phyloP scores from a whole-genome alignment of 2,888 invertebrate genomes.

The Dasysyrphus tricinctus region DNA sequence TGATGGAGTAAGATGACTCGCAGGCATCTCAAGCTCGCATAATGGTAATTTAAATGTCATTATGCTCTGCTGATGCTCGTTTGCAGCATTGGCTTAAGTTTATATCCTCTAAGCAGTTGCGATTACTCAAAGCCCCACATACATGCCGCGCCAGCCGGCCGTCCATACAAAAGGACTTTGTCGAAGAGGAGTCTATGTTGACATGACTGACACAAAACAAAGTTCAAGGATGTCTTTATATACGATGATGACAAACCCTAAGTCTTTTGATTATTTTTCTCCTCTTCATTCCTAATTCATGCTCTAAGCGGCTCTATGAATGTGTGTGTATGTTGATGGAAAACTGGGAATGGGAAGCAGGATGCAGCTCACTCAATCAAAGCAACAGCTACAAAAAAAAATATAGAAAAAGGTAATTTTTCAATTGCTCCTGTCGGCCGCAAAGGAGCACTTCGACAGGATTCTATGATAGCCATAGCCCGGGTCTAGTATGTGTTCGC shows the following conservation, averaged over 20 bases:
- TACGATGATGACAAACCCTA: conserved; percentile 38
- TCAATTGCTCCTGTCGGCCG: conserved; percentile 70
- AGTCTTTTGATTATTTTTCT: conserved; percentile 66
- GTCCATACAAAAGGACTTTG: conserved; percentile 25
- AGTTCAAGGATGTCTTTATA: conserved; percentile 55
- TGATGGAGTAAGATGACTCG: conserved; percentile 31
- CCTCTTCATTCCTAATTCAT: conserved; percentile 62
- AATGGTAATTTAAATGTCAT: conserved; percentile 65
- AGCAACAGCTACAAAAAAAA: conserved; percentile 58
- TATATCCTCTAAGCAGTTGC: conserved; percentile 52
- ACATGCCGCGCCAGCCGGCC: background rate
- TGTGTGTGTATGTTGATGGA: background rate
- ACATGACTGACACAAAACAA: conserved; percentile 58
- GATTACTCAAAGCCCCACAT: conserved; percentile 47
- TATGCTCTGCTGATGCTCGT: conserved; percentile 56
- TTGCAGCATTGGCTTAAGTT: conserved; percentile 48
- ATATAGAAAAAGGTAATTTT: conserved; percentile 60
- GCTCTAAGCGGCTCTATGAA: conserved; percentile 28
- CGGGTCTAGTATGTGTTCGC: conserved; percentile 31
- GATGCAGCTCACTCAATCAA: conserved; percentile 63
- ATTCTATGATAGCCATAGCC: conserved; percentile 46
- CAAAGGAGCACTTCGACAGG: conserved; percentile 59
- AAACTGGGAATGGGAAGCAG: background rate
- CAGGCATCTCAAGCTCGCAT: conserved; percentile 42
- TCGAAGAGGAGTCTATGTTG: conserved; percentile 54